phyloP scores from a whole-genome alignment of 2,888 invertebrate genomes.

The Sarcophaga caerulescens region DNA sequence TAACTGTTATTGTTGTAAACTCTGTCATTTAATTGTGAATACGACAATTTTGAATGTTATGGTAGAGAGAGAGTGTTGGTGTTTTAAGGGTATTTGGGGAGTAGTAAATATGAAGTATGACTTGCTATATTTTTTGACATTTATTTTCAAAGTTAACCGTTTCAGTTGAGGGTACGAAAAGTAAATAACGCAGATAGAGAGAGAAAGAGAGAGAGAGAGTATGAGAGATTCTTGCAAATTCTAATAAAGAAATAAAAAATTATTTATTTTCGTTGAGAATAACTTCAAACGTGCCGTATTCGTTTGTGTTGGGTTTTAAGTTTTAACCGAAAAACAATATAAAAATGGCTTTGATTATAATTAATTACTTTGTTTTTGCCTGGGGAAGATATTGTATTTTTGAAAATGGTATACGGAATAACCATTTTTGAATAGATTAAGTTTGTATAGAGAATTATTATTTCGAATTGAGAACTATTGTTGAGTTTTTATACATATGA shows the following conservation, averaged over 20 bases:
- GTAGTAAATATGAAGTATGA: constrained; percentile 66
- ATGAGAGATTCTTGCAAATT: background rate
- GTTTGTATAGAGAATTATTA: constrained; percentile 33
- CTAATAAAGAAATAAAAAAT: constrained; percentile 29
- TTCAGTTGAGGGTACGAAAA: constrained; percentile 28
- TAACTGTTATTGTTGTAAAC: constrained; percentile 42
- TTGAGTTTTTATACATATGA: background rate
- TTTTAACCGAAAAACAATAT: constrained; percentile 11
- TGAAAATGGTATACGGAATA: background rate
- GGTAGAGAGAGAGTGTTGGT: background rate
- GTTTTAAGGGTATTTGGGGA: constrained; percentile 43
- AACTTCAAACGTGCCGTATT: constrained; percentile 58
- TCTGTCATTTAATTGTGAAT: constrained; percentile 55
- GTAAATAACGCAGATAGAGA: background rate
- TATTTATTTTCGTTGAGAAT: constrained; percentile 26
- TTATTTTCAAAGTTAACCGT: constrained; percentile 59
- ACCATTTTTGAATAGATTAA: constrained; percentile 32
- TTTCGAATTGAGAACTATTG: constrained; percentile 20
- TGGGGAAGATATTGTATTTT: background rate
- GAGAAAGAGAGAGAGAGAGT: background rate
- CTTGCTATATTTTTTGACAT: constrained; percentile 62
- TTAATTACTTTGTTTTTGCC: constrained; percentile 53
- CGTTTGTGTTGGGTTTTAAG: constrained; percentile 50
- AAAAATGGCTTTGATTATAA: constrained; percentile 54
- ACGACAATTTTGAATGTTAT: background rate